A percentile compares a stretch with the other conserved stretches of the same genome.
Evolutionary conservation across 2,113 vertebrate genomes (phyloP).

Genomic region (Neogale vison): DNA sequence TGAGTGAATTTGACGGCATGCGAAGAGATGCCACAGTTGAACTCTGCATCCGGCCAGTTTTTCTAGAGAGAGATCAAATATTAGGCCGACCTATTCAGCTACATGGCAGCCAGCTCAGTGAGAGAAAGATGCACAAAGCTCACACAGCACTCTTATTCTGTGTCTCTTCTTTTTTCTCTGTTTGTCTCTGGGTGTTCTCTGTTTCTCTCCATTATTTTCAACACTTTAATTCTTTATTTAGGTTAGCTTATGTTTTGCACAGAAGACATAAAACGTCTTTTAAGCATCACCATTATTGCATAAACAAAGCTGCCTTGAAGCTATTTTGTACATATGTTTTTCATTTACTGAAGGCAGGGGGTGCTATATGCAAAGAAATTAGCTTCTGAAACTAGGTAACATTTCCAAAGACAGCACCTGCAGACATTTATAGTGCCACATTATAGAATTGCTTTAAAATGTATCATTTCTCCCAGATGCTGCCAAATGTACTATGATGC

Average conservation of each 20-base stretch:
- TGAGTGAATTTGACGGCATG: not conserved
- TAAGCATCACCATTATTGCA: not conserved
- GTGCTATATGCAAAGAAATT: constrained; percentile 80
- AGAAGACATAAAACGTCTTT: not conserved
- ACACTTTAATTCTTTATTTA: not conserved
- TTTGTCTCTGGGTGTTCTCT: not conserved
- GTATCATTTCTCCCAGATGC: constrained; percentile 59
- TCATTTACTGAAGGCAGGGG: constrained; percentile 76
- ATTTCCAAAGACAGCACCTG: constrained; percentile 56
- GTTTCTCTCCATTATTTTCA: not conserved
- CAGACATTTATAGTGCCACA: constrained; percentile 57
- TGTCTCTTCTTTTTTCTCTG: not conserved
- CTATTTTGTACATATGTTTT: not conserved
- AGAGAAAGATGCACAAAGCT: not conserved
- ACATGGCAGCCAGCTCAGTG: rapidly evolving
- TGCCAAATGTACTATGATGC: constrained; percentile 62
- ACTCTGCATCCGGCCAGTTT: not conserved
- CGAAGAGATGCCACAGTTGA: not conserved
- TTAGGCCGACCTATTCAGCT: not conserved
- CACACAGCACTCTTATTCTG: not conserved
- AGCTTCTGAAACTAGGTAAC: not conserved
- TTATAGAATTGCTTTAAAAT: constrained; percentile 53
- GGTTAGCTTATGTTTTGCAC: not conserved
- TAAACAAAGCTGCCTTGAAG: not conserved
- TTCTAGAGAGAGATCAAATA: not conserved